Conservation (phyloP, 2,113 vertebrate genomes). For the Callocephalon fimbriatum region DNA sequence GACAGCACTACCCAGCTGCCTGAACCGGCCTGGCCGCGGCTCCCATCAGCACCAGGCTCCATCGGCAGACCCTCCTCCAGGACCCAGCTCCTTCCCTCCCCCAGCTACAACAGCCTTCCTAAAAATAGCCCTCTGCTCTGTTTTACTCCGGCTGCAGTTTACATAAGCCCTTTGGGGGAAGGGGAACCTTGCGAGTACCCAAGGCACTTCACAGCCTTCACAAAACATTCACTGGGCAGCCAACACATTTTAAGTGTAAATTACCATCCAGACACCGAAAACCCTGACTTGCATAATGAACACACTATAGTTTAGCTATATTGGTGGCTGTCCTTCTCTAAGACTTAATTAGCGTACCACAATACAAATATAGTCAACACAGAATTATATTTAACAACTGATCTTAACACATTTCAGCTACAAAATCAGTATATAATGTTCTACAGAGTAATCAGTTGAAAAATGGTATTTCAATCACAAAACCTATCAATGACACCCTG, state of each 20-base stretch:
- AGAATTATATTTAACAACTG: background rate
- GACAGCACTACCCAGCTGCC: background rate
- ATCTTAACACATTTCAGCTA: background rate
- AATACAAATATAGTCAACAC: background rate
- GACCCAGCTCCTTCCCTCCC: conserved; percentile 17
- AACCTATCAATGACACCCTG: background rate
- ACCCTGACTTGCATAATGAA: background rate
- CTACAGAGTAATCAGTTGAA: background rate
- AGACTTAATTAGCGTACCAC: background rate
- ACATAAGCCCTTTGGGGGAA: conserved; percentile 41
- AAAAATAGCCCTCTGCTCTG: conserved; percentile 42
- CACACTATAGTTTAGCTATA: background rate
- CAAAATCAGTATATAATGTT: background rate
- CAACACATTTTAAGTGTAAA: background rate
- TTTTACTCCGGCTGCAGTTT: conserved; percentile 8
- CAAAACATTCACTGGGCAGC: background rate
- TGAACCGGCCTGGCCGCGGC: background rate
- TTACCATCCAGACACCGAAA: background rate
- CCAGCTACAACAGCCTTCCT: background rate
- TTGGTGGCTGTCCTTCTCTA: background rate
- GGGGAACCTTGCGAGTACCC: conserved; percentile 34
- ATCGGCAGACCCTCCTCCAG: background rate
- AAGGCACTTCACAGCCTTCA: background rate
- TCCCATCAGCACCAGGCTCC: background rate
- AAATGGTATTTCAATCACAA: background rate